These are phyloP conservation scores for Agapornis canus DNA, from an alignment of 2,797 vertebrate genomes.

Conservation along the genomic window DNA sequence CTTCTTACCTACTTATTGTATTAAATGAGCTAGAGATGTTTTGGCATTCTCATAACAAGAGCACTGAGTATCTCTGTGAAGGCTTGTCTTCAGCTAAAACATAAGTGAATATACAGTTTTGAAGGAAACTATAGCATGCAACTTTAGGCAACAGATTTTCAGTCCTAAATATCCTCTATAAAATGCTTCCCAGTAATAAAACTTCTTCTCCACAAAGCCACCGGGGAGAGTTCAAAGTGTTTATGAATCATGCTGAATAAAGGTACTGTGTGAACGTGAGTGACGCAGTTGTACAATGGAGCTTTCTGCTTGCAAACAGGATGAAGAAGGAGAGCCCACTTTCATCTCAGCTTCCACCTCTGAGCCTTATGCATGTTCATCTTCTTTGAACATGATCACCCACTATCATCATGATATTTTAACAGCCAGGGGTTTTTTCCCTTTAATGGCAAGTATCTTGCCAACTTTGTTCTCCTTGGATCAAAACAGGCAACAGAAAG, in stretches of 20 bases:
- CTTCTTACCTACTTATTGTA: constrained; percentile 4
- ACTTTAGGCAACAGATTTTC: constrained; percentile 47
- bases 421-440: not conserved
- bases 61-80: not conserved
- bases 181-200: constrained; percentile 41
- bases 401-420: not conserved
- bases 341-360: not conserved
- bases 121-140: not conserved
- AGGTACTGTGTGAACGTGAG: not conserved
- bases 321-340: not conserved
- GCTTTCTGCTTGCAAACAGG: not conserved
- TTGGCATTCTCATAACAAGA: not conserved
- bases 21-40: not conserved
- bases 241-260: not conserved
- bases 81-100: not conserved
- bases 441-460: not conserved
- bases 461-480: not conserved
- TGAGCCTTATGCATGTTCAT: not conserved
- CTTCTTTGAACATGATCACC: not conserved
- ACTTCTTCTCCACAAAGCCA: not conserved
- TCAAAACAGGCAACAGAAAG: not conserved
- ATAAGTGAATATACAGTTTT: not conserved
- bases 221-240: constrained; percentile 20
- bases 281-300: not conserved
- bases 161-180: not conserved